A percentile compares a stretch with the other conserved stretches of the same genome.
These are phyloP conservation scores for Acipenser ruthenus DNA, from an alignment of 2,797 vertebrate species.

Conservation along the genomic window DNA sequence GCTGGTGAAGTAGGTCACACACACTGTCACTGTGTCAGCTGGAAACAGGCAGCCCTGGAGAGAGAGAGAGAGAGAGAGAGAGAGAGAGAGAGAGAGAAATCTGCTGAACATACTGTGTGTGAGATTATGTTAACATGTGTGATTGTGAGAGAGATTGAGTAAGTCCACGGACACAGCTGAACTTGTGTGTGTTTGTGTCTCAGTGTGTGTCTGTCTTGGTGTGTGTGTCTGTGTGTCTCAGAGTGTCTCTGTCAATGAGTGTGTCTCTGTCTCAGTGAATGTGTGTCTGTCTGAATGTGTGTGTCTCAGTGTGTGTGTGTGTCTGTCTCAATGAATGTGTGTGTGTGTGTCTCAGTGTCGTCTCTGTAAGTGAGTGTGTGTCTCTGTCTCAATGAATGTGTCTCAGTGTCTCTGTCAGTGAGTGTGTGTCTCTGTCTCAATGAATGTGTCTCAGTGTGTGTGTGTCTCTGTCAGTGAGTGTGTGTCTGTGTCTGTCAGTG, in stretches of 20 bases:
- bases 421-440: background rate
- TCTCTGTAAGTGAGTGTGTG: background rate
- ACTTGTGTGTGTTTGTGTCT: conserved; percentile 1
- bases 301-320: conserved; percentile 12
- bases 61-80: too few species aligned
- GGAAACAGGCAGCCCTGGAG: conserved; percentile 34
- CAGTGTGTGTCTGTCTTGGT: background rate
- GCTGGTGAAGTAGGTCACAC: conserved; percentile 30
- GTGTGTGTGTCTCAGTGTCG: background rate
- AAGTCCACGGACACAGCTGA: conserved; percentile 3
- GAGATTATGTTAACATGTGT: too few species aligned
- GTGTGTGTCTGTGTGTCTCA: background rate
- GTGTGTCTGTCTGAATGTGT: background rate
- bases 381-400: background rate
- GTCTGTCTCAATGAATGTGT: background rate
- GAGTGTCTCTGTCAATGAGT: background rate
- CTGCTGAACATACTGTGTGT: too few species aligned
- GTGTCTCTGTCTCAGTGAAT: background rate
- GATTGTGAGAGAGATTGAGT: background rate
- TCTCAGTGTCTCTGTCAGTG: background rate
- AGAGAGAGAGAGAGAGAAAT: conserved; percentile 9
- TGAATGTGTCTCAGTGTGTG: background rate
- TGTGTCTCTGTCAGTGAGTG: background rate
- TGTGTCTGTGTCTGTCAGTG: background rate
- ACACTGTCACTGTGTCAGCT: conserved; percentile 34